Evolutionary conservation across 2,113 vertebrate genomes (phyloP), one percentile per base, ranked within the genome.

Genomic region (Tachysurus vachellii): DNA sequence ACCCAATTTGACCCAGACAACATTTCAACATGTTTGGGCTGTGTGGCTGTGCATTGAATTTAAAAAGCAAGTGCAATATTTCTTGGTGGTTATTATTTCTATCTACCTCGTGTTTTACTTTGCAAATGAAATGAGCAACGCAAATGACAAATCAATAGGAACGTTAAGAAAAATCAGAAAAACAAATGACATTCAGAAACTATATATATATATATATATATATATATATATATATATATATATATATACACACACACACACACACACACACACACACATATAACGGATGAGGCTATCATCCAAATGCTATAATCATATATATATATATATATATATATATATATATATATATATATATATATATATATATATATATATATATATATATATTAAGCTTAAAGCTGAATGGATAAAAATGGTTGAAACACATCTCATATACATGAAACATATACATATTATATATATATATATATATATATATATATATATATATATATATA

Each of bases 401-500:
- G n/a, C n/a, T n/a, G n/a, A n/a, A n/a, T n/a, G n/a, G n/a, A n/a
- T n/a, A n/a, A n/a, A n/a, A n/a, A n/a, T n/a, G n/a, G n/a, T n/a
- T n/a, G n/a, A n/a, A n/a, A n/a, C n/a, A n/a, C n/a, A n/a, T n/a
- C n/a, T n/a, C n/a, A 61, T 61, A 61, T 61, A 61, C 23, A 61
- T 61, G 26, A 64, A 11, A 28, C 50, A n/a, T n/a, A 8, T 28
- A 80, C 31, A 56, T 10, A 47, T 62, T n/a, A 36, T 36, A 36
- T 36, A 36, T 36, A 36, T 36, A 36, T 36, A 23, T 62, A 62
- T 68, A 61, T 61, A 61, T 57, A 16, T 64, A 64, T 64, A 64
- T 64, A 64, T 64, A 64, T 64, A 64, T 64, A 64, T 64, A 64
- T 64, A 64, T n/a, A 64, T 64, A 64, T 64, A 64, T 66, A 66